Evolutionary conservation across 2,888 invertebrate species (phyloP).

Genomic region (Euplagia quadripunctaria): DNA sequence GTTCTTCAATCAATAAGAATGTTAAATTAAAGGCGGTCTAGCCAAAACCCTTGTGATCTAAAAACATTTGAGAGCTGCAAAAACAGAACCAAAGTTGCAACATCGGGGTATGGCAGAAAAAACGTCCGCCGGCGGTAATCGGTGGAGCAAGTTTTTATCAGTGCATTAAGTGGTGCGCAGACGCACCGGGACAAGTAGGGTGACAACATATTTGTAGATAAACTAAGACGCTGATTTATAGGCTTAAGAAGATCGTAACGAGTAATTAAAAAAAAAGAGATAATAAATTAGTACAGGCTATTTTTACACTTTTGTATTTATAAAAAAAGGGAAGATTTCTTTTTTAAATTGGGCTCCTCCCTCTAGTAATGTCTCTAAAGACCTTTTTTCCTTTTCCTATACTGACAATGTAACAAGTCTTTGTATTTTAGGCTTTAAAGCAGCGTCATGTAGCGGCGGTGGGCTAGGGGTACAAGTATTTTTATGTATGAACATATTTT

Average conservation of each 20-base stretch:
- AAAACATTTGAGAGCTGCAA: slow-evolving; percentile 6
- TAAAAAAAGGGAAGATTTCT: too few species aligned
- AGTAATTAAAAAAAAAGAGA: background rate
- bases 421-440: background rate
- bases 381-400: background rate
- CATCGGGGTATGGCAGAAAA: slow-evolving; percentile 21
- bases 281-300: background rate
- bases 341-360: too few species aligned
- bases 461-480: background rate
- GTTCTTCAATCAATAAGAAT: background rate
- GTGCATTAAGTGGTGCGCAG: slow-evolving; percentile 44
- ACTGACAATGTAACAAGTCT: background rate
- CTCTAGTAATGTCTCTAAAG: background rate
- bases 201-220: background rate
- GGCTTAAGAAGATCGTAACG: too few species aligned
- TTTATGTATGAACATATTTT: background rate
- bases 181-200: slow-evolving; percentile 23
- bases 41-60: background rate
- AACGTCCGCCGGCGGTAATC: slow-evolving; percentile 27
- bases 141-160: slow-evolving; percentile 44
- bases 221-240: background rate
- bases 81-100: background rate
- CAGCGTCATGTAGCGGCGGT: too few species aligned
- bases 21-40: background rate
- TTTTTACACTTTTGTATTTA: too few species aligned